phyloP scores from a whole-genome alignment of 2,797 vertebrate species.

The Coregonus ussuriensis region DNA sequence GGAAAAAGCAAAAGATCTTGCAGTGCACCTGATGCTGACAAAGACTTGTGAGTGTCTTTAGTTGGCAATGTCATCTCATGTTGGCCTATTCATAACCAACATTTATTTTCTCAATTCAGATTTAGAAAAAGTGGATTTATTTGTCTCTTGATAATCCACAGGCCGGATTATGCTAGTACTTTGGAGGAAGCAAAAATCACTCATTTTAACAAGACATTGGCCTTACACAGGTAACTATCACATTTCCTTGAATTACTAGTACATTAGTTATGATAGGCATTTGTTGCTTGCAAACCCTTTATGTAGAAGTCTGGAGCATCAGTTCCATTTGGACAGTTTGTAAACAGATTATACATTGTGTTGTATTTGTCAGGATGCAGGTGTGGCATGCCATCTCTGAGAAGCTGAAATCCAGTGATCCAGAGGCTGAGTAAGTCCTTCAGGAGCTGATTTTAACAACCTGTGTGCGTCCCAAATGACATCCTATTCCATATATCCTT shows the following conservation, averaged over 20 bases:
- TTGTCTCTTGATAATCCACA: constrained; percentile 39
- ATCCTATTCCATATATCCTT: not conserved
- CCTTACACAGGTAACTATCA: constrained; percentile 72
- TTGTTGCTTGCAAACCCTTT: not conserved
- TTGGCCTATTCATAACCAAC: not conserved
- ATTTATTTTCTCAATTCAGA: not conserved
- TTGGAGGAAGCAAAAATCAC: constrained; percentile 66
- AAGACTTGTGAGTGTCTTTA: constrained; percentile 68
- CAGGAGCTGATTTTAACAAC: not conserved
- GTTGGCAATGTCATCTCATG: not conserved
- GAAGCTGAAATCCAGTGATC: constrained; percentile 64
- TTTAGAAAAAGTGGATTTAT: not conserved
- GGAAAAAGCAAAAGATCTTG: constrained; percentile 61
- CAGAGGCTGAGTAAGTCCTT: constrained; percentile 64
- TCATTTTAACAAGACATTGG: constrained; percentile 70
- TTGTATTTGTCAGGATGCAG: constrained; percentile 72
- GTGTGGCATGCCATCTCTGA: constrained; percentile 72
- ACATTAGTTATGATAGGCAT: not conserved
- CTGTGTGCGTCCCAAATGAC: not conserved
- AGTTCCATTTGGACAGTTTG: not conserved
- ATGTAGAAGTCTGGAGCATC: not conserved
- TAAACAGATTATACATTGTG: not conserved
- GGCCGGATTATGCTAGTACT: constrained; percentile 66
- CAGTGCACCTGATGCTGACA: constrained; percentile 65
- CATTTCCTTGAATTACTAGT: not conserved